Percentiles rank a stretch among this genome's conserved stretches.
These are phyloP conservation scores for Tetramorium bicarinatum DNA, from an alignment of 2,888 invertebrate genomes.

Conservation along the genomic window DNA sequence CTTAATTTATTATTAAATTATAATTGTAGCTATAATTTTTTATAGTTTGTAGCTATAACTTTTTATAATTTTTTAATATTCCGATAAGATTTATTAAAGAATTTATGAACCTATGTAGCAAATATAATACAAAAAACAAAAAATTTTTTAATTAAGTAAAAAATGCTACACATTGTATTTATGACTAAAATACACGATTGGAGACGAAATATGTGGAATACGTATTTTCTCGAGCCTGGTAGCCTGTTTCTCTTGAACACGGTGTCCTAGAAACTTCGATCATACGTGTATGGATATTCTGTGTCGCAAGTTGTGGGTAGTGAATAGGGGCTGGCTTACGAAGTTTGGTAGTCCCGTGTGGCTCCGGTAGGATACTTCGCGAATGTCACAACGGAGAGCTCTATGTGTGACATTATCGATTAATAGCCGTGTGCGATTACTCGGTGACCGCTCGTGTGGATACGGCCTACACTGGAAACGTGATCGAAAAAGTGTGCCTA, in stretches of 20 bases:
- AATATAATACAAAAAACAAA: neutral
- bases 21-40: neutral
- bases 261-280: conserved; percentile 12
- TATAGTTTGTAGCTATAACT: neutral
- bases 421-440: conserved; percentile 34
- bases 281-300: conserved; percentile 18
- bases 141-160: neutral
- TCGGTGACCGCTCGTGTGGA: conserved; percentile 4
- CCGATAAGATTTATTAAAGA: neutral
- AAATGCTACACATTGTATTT: neutral
- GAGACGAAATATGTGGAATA: neutral
- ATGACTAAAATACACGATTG: neutral
- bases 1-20: neutral
- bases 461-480: neutral
- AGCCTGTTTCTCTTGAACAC: neutral
- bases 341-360: conserved; percentile 5
- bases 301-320: conserved; percentile 26
- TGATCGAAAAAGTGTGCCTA: conserved; percentile 12
- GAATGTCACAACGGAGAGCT: conserved; percentile 8
- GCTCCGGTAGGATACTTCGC: conserved; percentile 1
- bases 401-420: conserved; percentile 32
- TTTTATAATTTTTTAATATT: too few species aligned
- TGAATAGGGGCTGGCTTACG: conserved; percentile 7
- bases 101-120: neutral
- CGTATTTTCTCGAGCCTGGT: neutral